phyloP scores from a whole-genome alignment of 2,888 invertebrate genomes.

The Leptinotarsa peninsularis region DNA sequence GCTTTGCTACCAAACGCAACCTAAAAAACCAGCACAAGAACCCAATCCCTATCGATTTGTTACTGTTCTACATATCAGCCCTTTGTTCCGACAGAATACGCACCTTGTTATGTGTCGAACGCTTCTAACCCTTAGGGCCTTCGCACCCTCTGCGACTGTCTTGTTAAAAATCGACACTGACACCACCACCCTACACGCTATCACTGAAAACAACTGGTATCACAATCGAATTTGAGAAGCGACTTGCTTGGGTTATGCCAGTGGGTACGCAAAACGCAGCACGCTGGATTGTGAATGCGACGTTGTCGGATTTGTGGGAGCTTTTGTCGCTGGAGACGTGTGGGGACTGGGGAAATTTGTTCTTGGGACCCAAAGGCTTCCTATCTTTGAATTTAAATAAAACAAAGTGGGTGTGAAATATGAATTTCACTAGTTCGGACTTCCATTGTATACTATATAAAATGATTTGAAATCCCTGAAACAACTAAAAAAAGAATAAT shows the following conservation, averaged over 20 bases:
- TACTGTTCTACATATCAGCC: neutral
- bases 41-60: constrained; percentile 24
- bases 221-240: constrained; percentile 32
- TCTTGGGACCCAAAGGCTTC: no score
- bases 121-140: constrained; percentile 12
- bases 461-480: no score
- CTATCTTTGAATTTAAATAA: no score
- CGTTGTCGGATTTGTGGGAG: constrained; percentile 34
- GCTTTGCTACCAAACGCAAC: neutral
- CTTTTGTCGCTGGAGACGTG: constrained; percentile 15
- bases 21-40: constrained; percentile 14
- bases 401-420: no score
- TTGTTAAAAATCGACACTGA: constrained; percentile 21
- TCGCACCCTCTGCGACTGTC: neutral
- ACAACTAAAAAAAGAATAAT: no score
- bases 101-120: constrained; percentile 30
- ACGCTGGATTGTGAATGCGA: constrained; percentile 39
- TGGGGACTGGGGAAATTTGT: neutral
- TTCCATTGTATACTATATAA: no score
- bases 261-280: constrained; percentile 46
- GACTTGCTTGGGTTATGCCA: constrained; percentile 32
- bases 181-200: constrained; percentile 22
- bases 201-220: constrained; percentile 28
- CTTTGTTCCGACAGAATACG: constrained; percentile 32
- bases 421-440: no score